Conservation (phyloP, 1,140 invertebrate genomes). For the Hycleus phaleratus region DNA sequence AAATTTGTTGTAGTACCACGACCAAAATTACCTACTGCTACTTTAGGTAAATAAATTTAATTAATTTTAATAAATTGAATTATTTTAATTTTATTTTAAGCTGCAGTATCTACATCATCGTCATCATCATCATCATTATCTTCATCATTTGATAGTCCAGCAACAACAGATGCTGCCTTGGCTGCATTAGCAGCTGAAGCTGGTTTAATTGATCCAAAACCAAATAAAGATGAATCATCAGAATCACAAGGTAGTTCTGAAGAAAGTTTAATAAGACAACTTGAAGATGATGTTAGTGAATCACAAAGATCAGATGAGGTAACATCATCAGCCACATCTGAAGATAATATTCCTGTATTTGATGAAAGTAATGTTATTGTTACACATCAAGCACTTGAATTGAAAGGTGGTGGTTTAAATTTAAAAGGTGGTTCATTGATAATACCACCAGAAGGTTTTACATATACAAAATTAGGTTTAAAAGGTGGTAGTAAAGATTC, state of each 20-base stretch:
- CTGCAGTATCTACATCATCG: conserved; percentile 38
- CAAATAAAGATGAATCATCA: conserved; percentile 30
- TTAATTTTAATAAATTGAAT: neutral
- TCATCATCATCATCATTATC: conserved; percentile 31
- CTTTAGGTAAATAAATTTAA: conserved; percentile 36
- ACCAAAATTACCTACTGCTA: conserved; percentile 48
- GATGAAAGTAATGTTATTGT: neutral
- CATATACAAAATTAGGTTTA: conserved; percentile 13
- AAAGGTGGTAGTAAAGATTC: conserved; percentile 14
- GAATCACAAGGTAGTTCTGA: too few species aligned
- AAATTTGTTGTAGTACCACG: conserved; percentile 48
- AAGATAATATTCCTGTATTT: neutral
- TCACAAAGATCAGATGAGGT: too few species aligned
- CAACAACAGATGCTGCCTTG: conserved; percentile 56
- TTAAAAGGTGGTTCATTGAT: conserved; percentile 34
- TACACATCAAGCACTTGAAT: neutral
- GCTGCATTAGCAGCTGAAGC: conserved; percentile 59
- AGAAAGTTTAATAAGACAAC: conserved; percentile 1
- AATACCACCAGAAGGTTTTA: conserved; percentile 5
- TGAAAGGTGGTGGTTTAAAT: conserved; percentile 13
- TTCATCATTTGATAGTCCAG: conserved; percentile 49
- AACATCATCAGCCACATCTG: neutral
- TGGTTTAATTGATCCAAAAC: conserved; percentile 53
- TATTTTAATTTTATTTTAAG: neutral
- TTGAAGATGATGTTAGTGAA: neutral